Evolutionary conservation across 2,797 vertebrate species (phyloP).

Genomic region (Gambelia wislizenii): DNA sequence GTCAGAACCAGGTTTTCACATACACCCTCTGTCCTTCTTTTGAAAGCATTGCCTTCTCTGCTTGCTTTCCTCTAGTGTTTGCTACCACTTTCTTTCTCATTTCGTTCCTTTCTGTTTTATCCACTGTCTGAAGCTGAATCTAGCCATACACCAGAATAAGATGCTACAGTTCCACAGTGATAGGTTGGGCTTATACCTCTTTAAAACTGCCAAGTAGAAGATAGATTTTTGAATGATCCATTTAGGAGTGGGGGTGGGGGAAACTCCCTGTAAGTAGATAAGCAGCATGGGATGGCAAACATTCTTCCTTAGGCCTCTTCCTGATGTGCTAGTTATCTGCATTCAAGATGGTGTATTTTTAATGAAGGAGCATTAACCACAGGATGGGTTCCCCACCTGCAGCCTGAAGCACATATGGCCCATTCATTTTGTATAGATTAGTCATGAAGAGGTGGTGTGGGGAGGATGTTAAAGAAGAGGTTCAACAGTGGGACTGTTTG

Average conservation of each 20-base stretch:
- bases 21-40: not conserved
- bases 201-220: no score
- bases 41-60: not conserved
- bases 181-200: no score
- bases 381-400: not conserved
- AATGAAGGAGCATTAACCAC: no score
- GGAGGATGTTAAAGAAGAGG: no score
- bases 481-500: not conserved
- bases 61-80: no score
- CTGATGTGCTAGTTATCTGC: not conserved
- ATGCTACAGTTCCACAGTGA: no score
- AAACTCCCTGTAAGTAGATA: not conserved
- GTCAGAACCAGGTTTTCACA: not conserved
- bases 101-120: no score
- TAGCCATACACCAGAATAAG: no score
- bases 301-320: not conserved
- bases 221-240: not conserved
- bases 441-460: not conserved
- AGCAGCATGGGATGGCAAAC: not conserved
- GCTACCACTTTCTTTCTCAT: no score
- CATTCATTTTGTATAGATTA: not conserved
- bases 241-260: no score
- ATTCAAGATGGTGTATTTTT: not conserved
- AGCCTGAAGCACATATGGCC: not conserved
- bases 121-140: no score